A percentile compares a stretch with the other conserved stretches of the same genome.
Evolutionary conservation across 2,797 vertebrate genomes (phyloP).

Genomic region (Scolopax rusticola): DNA sequence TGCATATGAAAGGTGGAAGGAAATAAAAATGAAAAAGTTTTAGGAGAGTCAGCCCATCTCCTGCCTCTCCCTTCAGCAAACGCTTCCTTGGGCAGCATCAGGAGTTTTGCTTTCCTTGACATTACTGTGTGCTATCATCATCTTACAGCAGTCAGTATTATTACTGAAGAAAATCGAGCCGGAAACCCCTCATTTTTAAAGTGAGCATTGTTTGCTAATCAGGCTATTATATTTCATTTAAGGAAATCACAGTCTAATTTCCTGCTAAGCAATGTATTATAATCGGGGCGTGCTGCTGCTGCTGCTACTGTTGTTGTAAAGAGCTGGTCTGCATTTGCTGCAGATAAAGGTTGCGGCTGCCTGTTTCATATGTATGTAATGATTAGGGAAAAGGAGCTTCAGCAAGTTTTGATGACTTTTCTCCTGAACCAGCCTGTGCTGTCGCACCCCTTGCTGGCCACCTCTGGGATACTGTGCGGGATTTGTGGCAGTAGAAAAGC

Average conservation of each 20-base stretch:
- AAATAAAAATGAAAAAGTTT: constrained; percentile 58
- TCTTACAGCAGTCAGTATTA: not conserved
- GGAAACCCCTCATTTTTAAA: constrained; percentile 3
- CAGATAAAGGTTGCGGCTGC: not conserved
- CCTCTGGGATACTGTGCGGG: not conserved
- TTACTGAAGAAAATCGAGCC: constrained; percentile 16
- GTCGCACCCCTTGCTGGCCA: constrained; percentile 44
- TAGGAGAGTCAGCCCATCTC: not conserved
- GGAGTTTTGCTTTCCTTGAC: constrained; percentile 40
- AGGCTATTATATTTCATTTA: not conserved
- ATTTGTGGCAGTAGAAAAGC: not conserved
- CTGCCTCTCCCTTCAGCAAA: not conserved
- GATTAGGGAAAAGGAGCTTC: not conserved
- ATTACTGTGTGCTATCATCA: constrained; percentile 14
- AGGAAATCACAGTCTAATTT: constrained; percentile 15
- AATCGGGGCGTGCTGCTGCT: not conserved
- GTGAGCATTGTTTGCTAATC: constrained; percentile 39
- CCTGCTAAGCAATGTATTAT: not conserved
- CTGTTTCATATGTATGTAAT: not conserved
- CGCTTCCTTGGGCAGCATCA: constrained; percentile 33
- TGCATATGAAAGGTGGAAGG: constrained; percentile 44
- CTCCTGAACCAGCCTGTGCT: not conserved
- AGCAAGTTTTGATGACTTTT: not conserved
- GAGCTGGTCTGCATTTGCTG: not conserved
- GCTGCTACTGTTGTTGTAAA: not conserved